phyloP scores from a whole-genome alignment of 2,113 vertebrate genomes.

The Mastomys coucha region DNA sequence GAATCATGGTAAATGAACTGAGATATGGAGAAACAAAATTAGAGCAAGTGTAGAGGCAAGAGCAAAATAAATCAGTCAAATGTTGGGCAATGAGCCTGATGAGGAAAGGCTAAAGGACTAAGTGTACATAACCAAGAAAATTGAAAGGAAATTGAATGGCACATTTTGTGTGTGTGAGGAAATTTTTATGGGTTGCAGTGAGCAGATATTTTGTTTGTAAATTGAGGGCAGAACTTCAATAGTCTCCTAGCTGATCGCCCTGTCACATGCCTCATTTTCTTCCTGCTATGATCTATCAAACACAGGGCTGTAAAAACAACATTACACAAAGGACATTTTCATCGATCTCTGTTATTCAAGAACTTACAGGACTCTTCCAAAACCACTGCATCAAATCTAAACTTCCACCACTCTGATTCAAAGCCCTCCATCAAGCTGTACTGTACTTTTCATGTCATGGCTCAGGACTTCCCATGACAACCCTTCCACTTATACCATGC shows the following conservation, averaged over 20 bases:
- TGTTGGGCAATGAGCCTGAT: conserved; percentile 35
- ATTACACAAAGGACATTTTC: conserved; percentile 50
- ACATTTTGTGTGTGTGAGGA: neutral
- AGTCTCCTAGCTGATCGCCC: neutral
- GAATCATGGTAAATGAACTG: conserved; percentile 55
- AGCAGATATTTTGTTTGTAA: conserved; percentile 70
- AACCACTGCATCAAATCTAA: conserved; percentile 35
- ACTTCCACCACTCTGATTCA: neutral
- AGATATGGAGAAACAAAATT: conserved; percentile 60
- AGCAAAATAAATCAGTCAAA: conserved; percentile 59
- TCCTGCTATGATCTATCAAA: conserved; percentile 44
- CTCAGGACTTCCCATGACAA: neutral
- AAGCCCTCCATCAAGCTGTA: neutral
- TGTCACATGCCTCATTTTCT: conserved; percentile 67
- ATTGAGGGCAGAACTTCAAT: conserved; percentile 58
- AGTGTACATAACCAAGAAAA: conserved; percentile 58
- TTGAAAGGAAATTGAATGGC: conserved; percentile 60
- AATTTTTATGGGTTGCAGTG: conserved; percentile 42
- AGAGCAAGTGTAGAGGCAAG: neutral
- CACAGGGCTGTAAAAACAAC: conserved; percentile 1
- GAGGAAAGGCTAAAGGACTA: conserved; percentile 57
- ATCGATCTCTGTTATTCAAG: conserved; percentile 40
- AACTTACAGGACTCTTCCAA: conserved; percentile 41
- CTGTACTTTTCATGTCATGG: neutral
- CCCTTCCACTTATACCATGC: neutral